phyloP scores from a whole-genome alignment of 2,797 vertebrate genomes.

The Danio tinwini region DNA sequence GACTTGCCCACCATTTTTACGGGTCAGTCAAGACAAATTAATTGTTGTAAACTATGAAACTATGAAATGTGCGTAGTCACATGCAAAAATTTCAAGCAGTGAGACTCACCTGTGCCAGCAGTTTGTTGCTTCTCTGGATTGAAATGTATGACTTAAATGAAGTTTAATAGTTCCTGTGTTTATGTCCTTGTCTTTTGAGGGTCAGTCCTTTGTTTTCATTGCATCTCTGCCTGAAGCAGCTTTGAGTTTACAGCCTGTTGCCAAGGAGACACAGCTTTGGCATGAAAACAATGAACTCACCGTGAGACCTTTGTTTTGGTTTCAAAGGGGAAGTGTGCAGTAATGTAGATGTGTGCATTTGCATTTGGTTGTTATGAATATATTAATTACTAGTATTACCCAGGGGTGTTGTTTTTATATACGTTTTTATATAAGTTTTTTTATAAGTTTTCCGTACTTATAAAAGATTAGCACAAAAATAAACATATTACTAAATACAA shows the following conservation, averaged over 20 bases:
- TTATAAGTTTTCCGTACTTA: too few relatives aligned
- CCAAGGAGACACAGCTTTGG: constrained; percentile 68
- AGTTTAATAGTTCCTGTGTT: not conserved
- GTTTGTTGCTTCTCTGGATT: constrained; percentile 5
- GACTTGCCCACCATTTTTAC: not conserved
- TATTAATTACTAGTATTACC: too few relatives aligned
- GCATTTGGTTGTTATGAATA: not conserved
- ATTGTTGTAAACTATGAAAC: not conserved
- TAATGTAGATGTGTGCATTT: not conserved
- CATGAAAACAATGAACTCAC: constrained; percentile 58
- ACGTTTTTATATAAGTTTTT: too few relatives aligned
- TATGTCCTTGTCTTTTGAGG: constrained; percentile 47
- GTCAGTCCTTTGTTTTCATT: constrained; percentile 53
- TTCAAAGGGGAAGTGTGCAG: constrained; percentile 34
- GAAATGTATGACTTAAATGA: constrained; percentile 2
- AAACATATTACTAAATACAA: too few relatives aligned
- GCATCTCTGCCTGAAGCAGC: constrained; percentile 44
- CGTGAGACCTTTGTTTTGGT: constrained; percentile 47
- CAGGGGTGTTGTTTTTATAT: too few relatives aligned
- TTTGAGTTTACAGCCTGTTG: constrained; percentile 77
- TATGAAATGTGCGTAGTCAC: not conserved
- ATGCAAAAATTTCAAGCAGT: not conserved
- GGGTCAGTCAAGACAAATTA: not conserved
- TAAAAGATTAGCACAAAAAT: too few relatives aligned
- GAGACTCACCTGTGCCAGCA: constrained; percentile 11